Evolutionary conservation across 2,888 invertebrate genomes (phyloP).

Genomic region (Caenorhabditis macrosperma): DNA sequence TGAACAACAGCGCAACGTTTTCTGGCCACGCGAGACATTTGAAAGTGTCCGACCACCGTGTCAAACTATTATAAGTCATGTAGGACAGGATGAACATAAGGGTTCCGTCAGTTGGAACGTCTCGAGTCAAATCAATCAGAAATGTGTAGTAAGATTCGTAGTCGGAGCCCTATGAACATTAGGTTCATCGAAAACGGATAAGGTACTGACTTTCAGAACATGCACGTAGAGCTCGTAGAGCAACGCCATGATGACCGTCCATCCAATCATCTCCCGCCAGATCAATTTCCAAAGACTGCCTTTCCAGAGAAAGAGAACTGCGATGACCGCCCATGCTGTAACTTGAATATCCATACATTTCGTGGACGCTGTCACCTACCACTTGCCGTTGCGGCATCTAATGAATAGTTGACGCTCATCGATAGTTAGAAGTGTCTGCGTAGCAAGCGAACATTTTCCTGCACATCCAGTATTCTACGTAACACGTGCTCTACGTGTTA

Average conservation of each 20-base stretch:
- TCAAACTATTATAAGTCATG: constrained; percentile 51
- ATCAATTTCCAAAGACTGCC: constrained; percentile 65
- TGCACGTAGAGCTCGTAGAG: constrained; percentile 15
- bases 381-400: constrained; percentile 60
- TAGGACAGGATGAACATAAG: constrained; percentile 56
- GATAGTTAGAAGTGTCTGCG: background rate
- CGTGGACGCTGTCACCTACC: constrained; percentile 10
- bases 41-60: constrained; percentile 59
- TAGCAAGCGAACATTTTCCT: background rate
- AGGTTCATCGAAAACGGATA: background rate
- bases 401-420: constrained; percentile 63
- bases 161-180: constrained; percentile 12
- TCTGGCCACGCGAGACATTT: constrained; percentile 65
- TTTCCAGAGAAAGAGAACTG: constrained; percentile 48
- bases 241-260: constrained; percentile 35
- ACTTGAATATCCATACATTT: no score
- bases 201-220: constrained; percentile 30
- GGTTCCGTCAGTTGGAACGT: constrained; percentile 41
- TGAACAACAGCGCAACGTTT: constrained; percentile 55
- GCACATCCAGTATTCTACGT: no score
- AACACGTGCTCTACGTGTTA: no score
- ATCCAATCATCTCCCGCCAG: constrained; percentile 42
- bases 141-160: constrained; percentile 18
- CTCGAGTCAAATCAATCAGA: constrained; percentile 7
- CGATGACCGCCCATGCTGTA: constrained; percentile 33